These are phyloP conservation scores for Anthoscopus minutus DNA, from an alignment of 2,113 vertebrate species.

Conservation along the genomic window DNA sequence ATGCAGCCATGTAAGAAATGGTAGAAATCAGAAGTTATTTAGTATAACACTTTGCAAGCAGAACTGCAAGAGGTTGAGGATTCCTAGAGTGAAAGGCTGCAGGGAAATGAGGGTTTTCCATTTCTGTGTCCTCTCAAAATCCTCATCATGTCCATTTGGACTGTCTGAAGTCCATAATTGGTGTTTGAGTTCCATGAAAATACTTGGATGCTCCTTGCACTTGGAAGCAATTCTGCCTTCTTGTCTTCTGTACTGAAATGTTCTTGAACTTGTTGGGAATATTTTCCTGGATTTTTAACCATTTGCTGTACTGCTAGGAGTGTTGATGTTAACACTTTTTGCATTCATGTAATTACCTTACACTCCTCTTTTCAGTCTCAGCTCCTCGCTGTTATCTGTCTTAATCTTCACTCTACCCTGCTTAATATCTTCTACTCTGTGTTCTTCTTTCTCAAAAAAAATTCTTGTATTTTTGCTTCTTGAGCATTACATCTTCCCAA, in stretches of 20 bases:
- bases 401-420: background rate
- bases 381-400: background rate
- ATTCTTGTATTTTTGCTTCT: background rate
- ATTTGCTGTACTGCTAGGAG: background rate
- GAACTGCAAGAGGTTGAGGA: background rate
- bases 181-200: background rate
- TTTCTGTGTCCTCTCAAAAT: background rate
- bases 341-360: background rate
- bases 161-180: background rate
- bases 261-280: background rate
- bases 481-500: background rate
- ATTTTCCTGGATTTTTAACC: background rate
- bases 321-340: background rate
- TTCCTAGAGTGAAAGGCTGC: background rate
- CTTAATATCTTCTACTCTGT: background rate
- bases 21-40: background rate
- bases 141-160: fast-evolving
- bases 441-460: background rate
- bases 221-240: background rate
- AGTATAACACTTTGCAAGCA: background rate
- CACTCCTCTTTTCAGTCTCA: background rate
- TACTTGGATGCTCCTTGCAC: background rate
- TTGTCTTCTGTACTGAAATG: background rate
- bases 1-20: background rate
- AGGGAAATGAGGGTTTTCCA: background rate